A percentile compares a stretch with the other conserved stretches of the same genome.
Evolutionary conservation across 2,113 vertebrate genomes (phyloP).

Genomic region (Tenebrosternarchus preto): DNA sequence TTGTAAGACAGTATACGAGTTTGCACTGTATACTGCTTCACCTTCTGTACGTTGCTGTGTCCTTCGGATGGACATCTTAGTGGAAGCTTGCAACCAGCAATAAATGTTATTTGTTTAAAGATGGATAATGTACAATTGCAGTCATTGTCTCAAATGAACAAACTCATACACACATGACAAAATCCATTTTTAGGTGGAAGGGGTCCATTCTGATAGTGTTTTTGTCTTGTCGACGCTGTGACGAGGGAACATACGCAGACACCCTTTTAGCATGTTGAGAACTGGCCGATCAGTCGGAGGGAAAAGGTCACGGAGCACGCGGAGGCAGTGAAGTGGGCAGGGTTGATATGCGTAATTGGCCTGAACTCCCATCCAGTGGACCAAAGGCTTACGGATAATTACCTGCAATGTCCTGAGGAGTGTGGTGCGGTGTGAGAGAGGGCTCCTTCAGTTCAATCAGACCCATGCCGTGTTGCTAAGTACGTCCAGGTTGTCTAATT

Average conservation of each 20-base stretch:
- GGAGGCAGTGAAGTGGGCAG: constrained; percentile 68
- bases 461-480: constrained; percentile 72
- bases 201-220: too few relatives aligned
- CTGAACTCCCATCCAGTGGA: constrained; percentile 70
- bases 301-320: constrained; percentile 77
- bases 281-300: constrained; percentile 25
- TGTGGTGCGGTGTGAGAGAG: constrained; percentile 70
- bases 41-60: too few relatives aligned
- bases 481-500: constrained; percentile 73
- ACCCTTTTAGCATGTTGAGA: neutral
- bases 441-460: constrained; percentile 75
- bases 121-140: too few relatives aligned
- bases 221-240: neutral
- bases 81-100: too few relatives aligned
- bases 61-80: too few relatives aligned
- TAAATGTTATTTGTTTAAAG: too few relatives aligned
- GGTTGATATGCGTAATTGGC: constrained; percentile 72
- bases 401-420: constrained; percentile 76
- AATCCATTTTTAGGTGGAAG: too few relatives aligned
- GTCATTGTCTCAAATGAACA: too few relatives aligned
- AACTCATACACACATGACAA: too few relatives aligned
- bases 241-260: neutral
- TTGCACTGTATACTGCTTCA: too few relatives aligned
- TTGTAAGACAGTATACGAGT: too few relatives aligned
- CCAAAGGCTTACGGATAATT: constrained; percentile 77